Base-by-base conservation (phyloP, 92 coral and sea anemone species). In the Phenganax subtilis region DNA sequence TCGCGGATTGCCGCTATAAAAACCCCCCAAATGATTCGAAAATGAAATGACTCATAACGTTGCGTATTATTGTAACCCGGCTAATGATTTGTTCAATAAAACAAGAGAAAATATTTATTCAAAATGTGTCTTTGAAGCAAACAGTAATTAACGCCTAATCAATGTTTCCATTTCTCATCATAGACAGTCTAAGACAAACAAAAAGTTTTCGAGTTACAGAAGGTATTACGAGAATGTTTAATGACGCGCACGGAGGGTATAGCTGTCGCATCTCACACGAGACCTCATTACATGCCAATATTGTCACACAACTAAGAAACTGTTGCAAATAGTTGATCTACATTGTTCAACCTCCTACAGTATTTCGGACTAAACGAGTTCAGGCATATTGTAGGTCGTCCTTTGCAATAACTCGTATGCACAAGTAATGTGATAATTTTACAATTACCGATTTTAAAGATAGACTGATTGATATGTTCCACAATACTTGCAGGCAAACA, bases 61-160 rank as follows among this genome's bases (percentile, higher is more conserved):
- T 79, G 63, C 54, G 69, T 69, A 56, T 79, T 79, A 79, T 79
- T 73, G 51, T 63, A 79, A 79, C 51, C 83, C 55, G 83, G 73
- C 63, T 51, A 60, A 57, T 77, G 55, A 79, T 79, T 79, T 79
- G 61, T 63, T 79, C 83, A 79, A 79, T 69, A 79, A 79, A 68
- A 64, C 57, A 57, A 68, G 71, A 63, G 83, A 79, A 64, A 79
- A 79, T 79, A 79, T 79, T 64, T 79, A 79, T 79, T 79, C 83
- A 79, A 79, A 79, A 63, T 79, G 27, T 63, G 37, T 54, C 59
- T 69, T 79, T 54, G 57, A 56, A 79, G 83, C 83, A 65, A 79
- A 79, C 75, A 79, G 51, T 79, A 72, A 79, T 79, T 79, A 79
- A 69, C 83, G 83, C 83, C 83, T 79, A 79, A 79, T 79, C 83